Base-by-base conservation (phyloP, 1,140 invertebrate species). In the Drosophila triauraria region DNA sequence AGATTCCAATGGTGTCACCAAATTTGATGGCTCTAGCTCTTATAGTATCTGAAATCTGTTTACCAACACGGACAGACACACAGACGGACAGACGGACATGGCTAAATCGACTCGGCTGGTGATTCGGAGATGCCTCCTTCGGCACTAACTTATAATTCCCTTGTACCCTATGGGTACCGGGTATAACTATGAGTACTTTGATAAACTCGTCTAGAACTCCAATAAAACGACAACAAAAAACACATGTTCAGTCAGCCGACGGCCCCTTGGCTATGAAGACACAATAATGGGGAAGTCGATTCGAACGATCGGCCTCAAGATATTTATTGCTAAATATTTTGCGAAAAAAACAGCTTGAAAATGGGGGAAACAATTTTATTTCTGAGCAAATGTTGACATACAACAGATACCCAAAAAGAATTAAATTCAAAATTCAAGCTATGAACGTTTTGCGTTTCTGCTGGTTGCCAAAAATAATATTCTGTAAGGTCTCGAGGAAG, bases 281-380 rank as follows among this genome's bases (percentile, higher is more conserved):
- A 53, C 32, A 23, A 42, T 30, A 50, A 64, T 44, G 46, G 25
- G 32, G 53, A 56, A 56, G 57, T 77, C 47, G 51, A 68, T 23
- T 67, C 12, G 27, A 59, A 32, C 27, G 25, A 27, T 6, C 23
- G 54, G 30, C 25, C 17, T 59, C 15, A 48, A 58, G 17, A 59
- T 50, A 42, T 51, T 72, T 69, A 80, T 83, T 83, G 63, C 76
- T 71, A 67, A 80, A 84, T 80, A 84, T 63, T 80, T 83, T 61
- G 25, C 50, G 30, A 51, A 53, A 51, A 53, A 80, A 68, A 80
- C 57, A 80, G 8, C 20, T 35, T 59, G 54, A 38, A 64, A 69
- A 69, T 60, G 56, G 40, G 72, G 42, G 17, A 51, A 75, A 48
- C 40, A 61, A 71, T 72, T 60, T 38, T 59, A 48, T 60, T 59